Evolutionary conservation across 2,113 vertebrate species (phyloP).

Genomic region (Anhinga rufa): DNA sequence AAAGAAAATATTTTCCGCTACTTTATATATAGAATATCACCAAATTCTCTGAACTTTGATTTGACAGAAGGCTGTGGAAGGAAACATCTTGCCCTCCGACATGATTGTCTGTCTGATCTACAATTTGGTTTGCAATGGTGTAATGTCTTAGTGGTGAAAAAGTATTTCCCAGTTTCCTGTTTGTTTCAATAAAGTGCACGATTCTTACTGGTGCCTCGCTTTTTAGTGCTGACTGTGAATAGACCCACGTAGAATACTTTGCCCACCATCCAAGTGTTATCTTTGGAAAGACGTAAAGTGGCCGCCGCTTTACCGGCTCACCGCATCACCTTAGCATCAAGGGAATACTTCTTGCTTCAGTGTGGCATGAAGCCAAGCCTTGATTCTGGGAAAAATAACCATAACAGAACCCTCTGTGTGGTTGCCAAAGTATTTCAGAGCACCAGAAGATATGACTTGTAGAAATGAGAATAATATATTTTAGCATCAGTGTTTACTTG

Average conservation of each 20-base stretch:
- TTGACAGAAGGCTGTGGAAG: not conserved
- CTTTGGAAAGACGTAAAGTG: not conserved
- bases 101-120: not conserved
- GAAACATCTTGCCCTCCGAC: not conserved
- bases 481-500: not conserved
- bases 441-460: not conserved
- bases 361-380: not conserved
- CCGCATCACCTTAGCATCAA: not conserved
- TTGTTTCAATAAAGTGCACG: not conserved
- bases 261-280: not conserved
- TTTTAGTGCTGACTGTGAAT: not conserved
- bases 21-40: not conserved
- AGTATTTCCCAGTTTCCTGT: not conserved
- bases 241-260: accelerated
- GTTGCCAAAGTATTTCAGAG: not conserved
- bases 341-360: not conserved
- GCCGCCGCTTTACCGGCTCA: not conserved
- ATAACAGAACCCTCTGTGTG: not conserved
- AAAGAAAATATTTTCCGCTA: not conserved
- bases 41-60: not conserved
- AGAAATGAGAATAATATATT: not conserved
- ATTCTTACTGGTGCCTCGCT: not conserved
- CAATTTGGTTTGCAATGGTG: not conserved
- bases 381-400: not conserved
- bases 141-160: not conserved